A percentile compares a stretch with the other conserved stretches of the same genome.
phyloP scores from a whole-genome alignment of 1,140 invertebrate species.

The Portunus trituberculatus region DNA sequence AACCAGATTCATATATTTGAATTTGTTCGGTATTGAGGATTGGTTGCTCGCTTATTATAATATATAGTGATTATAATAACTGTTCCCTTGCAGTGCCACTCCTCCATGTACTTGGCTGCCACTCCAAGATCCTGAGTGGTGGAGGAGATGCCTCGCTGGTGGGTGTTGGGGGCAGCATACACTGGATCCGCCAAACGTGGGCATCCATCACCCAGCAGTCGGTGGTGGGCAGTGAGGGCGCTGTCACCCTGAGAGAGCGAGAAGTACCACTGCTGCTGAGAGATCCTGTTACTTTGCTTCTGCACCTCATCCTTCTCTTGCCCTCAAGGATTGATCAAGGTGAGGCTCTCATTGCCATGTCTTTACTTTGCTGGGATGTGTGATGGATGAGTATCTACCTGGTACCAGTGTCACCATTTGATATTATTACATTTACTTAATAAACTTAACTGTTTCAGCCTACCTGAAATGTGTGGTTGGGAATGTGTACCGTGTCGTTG shows the following conservation, averaged over 20 bases:
- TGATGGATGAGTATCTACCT: too few relatives aligned
- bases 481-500: slow-evolving; percentile 71
- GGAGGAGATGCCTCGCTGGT: slow-evolving; percentile 86
- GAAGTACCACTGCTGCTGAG: slow-evolving; percentile 91
- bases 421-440: too few relatives aligned
- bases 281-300: slow-evolving; percentile 90
- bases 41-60: neutral
- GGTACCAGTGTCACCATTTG: too few relatives aligned
- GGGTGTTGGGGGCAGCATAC: slow-evolving; percentile 84
- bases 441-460: slow-evolving; percentile 41
- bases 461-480: slow-evolving; percentile 70
- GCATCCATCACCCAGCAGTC: slow-evolving; percentile 77
- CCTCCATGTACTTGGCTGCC: slow-evolving; percentile 91
- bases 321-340: slow-evolving; percentile 88
- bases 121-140: slow-evolving; percentile 88
- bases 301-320: slow-evolving; percentile 92
- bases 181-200: slow-evolving; percentile 78
- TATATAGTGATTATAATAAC: slow-evolving; percentile 56
- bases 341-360: neutral
- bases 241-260: slow-evolving; percentile 77
- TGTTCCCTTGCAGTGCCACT: slow-evolving; percentile 87
- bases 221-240: slow-evolving; percentile 81
- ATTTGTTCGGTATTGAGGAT: too few relatives aligned
- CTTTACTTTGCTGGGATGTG: neutral
- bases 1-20: too few relatives aligned